Evolutionary conservation across 2,797 vertebrate species (phyloP).

Genomic region (Prionace glauca): DNA sequence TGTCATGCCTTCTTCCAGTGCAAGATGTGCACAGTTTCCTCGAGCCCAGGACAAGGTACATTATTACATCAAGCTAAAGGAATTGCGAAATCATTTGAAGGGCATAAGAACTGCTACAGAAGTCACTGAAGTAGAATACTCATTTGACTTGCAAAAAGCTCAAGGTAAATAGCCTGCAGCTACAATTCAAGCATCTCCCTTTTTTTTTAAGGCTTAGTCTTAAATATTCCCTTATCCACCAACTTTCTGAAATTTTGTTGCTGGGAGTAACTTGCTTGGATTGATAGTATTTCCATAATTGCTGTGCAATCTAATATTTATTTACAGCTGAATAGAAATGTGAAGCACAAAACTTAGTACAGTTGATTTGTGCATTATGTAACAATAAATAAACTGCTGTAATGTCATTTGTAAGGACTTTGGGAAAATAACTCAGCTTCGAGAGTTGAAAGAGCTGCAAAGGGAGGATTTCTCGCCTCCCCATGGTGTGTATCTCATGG

Average conservation of each 20-base stretch:
- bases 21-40: conserved; percentile 94
- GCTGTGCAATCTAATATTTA: background rate
- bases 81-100: conserved; percentile 82
- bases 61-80: conserved; percentile 93
- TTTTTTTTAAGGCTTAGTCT: background rate
- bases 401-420: background rate
- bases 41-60: conserved; percentile 97
- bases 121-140: conserved; percentile 78
- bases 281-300: background rate
- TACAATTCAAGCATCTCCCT: background rate
- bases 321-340: background rate
- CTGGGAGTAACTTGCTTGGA: background rate
- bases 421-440: background rate
- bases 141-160: conserved; percentile 79
- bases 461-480: too few relatives aligned
- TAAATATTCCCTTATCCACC: background rate
- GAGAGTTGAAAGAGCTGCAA: background rate
- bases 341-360: background rate
- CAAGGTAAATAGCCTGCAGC: conserved; percentile 65
- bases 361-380: background rate
- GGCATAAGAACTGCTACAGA: conserved; percentile 64
- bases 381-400: background rate
- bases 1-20: conserved; percentile 95
- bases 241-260: background rate
- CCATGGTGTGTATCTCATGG: too few relatives aligned